Percentiles rank a stretch among this genome's conserved stretches.
These are phyloP conservation scores for Rotaria magnacalcarata DNA, from an alignment of 2,888 invertebrate species.

Conservation along the genomic window DNA sequence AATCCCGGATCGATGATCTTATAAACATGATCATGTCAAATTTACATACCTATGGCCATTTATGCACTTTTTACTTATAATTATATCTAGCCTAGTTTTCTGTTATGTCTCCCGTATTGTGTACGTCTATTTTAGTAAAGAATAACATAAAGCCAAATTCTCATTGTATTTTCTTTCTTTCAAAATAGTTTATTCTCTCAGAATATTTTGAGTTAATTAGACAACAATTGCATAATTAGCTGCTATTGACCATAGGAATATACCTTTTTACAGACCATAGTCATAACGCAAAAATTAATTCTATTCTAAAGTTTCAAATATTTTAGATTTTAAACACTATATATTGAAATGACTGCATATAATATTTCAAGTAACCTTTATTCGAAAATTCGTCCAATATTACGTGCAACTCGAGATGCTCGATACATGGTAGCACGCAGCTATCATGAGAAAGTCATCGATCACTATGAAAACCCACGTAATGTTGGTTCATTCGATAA, in stretches of 20 bases:
- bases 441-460: constrained; percentile 63
- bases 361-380: background rate
- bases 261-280: too few species aligned
- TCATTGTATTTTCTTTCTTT: too few species aligned
- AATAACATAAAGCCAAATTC: background rate
- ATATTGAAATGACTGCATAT: background rate
- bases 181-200: too few species aligned
- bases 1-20: constrained; percentile 78
- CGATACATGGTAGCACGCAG: background rate
- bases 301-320: too few species aligned
- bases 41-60: background rate
- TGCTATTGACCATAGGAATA: too few species aligned
- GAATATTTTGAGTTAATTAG: too few species aligned
- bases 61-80: background rate
- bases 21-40: background rate
- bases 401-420: background rate
- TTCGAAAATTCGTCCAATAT: background rate
- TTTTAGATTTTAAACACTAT: background rate
- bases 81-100: background rate
- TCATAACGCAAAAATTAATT: too few species aligned
- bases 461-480: constrained; percentile 97
- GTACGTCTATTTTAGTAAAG: background rate
- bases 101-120: background rate
- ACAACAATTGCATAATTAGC: too few species aligned
- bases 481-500: constrained; percentile 96